Conservation (phyloP, 2,888 invertebrate genomes). For the Lasioglossum pauxillum region DNA sequence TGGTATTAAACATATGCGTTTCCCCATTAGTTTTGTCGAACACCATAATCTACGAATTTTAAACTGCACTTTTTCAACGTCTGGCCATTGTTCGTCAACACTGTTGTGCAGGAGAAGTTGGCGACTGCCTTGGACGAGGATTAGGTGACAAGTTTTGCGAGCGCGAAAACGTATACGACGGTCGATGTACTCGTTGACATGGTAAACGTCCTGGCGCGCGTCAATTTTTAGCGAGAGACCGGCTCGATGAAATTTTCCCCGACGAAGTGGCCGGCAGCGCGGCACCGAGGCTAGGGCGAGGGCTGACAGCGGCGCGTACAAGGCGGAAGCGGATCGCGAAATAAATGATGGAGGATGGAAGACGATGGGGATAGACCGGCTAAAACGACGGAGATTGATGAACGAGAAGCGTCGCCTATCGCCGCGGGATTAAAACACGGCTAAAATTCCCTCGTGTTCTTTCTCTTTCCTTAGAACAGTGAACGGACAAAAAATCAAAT, state of each 20-base stretch:
- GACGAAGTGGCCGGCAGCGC: background rate
- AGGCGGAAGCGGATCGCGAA: slow-evolving; percentile 49
- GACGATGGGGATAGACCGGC: slow-evolving; percentile 42
- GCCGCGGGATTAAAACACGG: slow-evolving; percentile 74
- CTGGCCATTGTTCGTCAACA: background rate
- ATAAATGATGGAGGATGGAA: slow-evolving; percentile 70
- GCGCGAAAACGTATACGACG: background rate
- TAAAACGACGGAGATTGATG: slow-evolving; percentile 75
- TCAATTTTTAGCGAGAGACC: slow-evolving; percentile 14
- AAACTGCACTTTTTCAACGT: background rate
- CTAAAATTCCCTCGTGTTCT: slow-evolving; percentile 56
- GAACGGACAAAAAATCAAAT: background rate
- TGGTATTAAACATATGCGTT: no score
- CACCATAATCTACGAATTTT: background rate
- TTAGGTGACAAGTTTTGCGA: background rate
- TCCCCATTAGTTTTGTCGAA: background rate
- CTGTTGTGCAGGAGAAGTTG: background rate
- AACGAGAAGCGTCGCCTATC: slow-evolving; percentile 63
- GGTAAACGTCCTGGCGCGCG: slow-evolving; percentile 16
- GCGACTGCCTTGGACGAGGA: background rate
- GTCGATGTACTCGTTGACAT: slow-evolving; percentile 23
- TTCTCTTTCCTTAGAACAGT: background rate
- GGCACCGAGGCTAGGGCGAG: background rate
- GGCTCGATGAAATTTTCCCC: slow-evolving; percentile 35
- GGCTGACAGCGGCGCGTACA: slow-evolving; percentile 34